Conservation (phyloP, 2,113 vertebrate genomes). For the Apteryx owenii region DNA sequence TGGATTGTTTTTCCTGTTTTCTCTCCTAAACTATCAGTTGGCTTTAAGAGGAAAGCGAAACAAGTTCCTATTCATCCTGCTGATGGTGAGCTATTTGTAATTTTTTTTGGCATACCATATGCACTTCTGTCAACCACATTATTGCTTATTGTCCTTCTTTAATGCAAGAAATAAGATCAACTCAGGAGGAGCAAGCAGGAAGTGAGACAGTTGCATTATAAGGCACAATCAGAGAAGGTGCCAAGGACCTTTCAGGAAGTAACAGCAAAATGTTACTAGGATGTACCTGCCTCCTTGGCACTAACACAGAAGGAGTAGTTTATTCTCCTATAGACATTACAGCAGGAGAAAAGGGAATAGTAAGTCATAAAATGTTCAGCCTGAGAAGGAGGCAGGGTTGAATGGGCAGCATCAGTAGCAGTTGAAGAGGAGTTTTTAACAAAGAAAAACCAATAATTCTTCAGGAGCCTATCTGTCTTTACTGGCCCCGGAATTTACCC, state of each 20-base stretch:
- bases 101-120: neutral
- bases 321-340: neutral
- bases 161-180: neutral
- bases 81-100: constrained; percentile 63
- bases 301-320: neutral
- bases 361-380: neutral
- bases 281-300: neutral
- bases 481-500: neutral
- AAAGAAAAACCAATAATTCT: neutral
- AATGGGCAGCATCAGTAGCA: neutral
- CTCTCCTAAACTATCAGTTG: constrained; percentile 75
- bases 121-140: neutral
- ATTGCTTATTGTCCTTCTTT: neutral
- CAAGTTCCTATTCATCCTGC: constrained; percentile 68
- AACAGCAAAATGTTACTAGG: neutral
- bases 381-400: neutral
- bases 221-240: neutral
- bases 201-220: neutral
- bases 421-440: neutral
- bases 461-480: neutral
- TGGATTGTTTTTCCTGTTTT: neutral
- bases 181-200: neutral
- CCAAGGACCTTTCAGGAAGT: neutral
- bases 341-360: neutral
- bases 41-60: constrained; percentile 84